Percentiles rank a stretch among this genome's conserved stretches.
Evolutionary conservation across 2,113 vertebrate genomes (phyloP).

Genomic region (Onychostruthus taczanowskii): DNA sequence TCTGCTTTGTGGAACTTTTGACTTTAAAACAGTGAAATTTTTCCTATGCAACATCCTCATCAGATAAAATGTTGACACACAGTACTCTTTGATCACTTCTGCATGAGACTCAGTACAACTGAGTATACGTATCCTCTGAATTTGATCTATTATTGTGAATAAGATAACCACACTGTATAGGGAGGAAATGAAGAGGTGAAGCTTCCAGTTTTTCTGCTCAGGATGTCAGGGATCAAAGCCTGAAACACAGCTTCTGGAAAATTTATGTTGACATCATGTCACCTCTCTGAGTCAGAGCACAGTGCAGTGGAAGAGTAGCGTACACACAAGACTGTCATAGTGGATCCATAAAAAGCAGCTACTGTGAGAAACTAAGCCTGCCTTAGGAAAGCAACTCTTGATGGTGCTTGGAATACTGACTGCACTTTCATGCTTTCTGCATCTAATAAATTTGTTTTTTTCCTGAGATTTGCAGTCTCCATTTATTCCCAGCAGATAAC

Average conservation of each 20-base stretch:
- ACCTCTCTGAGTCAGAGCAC: neutral
- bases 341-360: slow-evolving; percentile 18
- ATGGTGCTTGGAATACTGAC: slow-evolving; percentile 6
- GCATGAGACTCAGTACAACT: neutral
- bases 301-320: neutral
- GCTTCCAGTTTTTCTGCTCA: neutral
- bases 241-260: neutral
- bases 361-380: slow-evolving; percentile 42
- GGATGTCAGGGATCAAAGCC: neutral
- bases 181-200: neutral
- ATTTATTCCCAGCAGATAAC: slow-evolving; percentile 39
- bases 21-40: neutral
- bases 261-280: neutral
- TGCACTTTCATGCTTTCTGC: neutral
- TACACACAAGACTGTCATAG: neutral
- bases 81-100: neutral
- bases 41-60: neutral
- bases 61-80: neutral
- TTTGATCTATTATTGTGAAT: neutral
- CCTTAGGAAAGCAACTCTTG: neutral
- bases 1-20: neutral
- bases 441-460: neutral
- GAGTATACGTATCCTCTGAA: neutral
- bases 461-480: slow-evolving; percentile 34
- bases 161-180: neutral